Evolutionary conservation across 2,797 vertebrate genomes (phyloP).

Genomic region (Phalanger gymnotis): DNA sequence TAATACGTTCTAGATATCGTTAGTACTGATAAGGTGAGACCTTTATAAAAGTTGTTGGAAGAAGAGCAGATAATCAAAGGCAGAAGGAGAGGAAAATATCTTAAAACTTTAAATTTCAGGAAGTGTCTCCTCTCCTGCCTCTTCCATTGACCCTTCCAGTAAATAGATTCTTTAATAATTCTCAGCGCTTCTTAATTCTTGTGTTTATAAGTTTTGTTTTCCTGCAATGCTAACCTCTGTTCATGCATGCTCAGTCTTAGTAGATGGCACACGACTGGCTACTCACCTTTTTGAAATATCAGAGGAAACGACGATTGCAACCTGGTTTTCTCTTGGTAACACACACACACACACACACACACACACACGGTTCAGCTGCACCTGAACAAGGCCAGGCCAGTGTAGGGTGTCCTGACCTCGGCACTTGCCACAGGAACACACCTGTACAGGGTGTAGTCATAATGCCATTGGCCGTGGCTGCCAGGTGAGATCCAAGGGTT

Average conservation of each 20-base stretch:
- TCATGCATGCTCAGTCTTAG: neutral
- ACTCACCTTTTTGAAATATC: neutral
- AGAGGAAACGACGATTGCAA: neutral
- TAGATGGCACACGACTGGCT: neutral
- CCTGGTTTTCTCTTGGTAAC: neutral
- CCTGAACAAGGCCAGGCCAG: neutral
- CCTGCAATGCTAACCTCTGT: neutral
- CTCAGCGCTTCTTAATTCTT: neutral
- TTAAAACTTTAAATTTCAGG: conserved; percentile 4
- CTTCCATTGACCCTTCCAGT: neutral
- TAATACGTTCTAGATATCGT: conserved; percentile 2
- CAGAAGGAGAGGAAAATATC: neutral
- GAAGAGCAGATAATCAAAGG: conserved; percentile 39
- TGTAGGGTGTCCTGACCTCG: neutral
- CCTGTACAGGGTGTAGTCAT: neutral
- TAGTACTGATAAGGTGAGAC: neutral
- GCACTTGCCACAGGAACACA: neutral
- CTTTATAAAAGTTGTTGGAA: conserved; percentile 35
- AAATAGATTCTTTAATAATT: neutral
- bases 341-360: too few species aligned
- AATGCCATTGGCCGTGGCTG: neutral
- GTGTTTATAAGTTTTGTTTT: neutral
- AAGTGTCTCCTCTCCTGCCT: conserved; percentile 1
- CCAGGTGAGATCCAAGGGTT: neutral
- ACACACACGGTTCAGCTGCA: neutral